Evolutionary conservation across 2,797 vertebrate species (phyloP), one percentile per base, ranked within the genome.

Genomic region (Scomberomorus guttatus): DNA sequence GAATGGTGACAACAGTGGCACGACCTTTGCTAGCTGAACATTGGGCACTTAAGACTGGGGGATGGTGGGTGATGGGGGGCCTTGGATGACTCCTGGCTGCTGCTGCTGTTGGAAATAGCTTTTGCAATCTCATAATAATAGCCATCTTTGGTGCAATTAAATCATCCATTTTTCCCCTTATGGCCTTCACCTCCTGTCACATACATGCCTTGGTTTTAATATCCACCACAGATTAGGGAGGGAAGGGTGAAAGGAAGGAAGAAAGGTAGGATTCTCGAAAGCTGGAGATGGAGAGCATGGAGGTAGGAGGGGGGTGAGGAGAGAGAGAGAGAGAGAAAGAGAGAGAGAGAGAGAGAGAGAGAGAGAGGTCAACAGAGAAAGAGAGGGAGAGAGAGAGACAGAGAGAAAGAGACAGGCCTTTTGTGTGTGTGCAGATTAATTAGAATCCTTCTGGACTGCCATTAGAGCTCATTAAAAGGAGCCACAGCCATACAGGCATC

Each of bases 381-480:
- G 48, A 22, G n/a, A 54, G 34, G 50, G 55, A 46, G 59, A 52
- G 51, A 46, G 15, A 58, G 75, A 46, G 68, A 72, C 10, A 74
- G 68, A 56, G 65, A 73, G 69, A 59, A 66, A 17, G 44, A 84
- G 82, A 80, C 73, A 72, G 71, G 77, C 77, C 90, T 93, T 94
- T 94, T 93, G 87, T 94, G 84, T 87, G 84, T 80, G 84, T 72
- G 89, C 87, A 91, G 91, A 94, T 94, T 94, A 92, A 95, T 95
- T 94, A 94, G 93, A 95, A 94, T 94, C 92, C 91, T 93, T 90
- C 91, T 93, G 92, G 93, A 93, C 92, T 80, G 84, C 93, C 89
- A 94, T 95, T 95, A 93, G 86, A 91, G 93, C 94, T 95, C 90
- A 95, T 96, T 94, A 94, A 94, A 93, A 88, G 86, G 87, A 92